These are phyloP conservation scores for Oncorhynchus keta DNA, from an alignment of 2,113 vertebrate species.

Conservation along the genomic window DNA sequence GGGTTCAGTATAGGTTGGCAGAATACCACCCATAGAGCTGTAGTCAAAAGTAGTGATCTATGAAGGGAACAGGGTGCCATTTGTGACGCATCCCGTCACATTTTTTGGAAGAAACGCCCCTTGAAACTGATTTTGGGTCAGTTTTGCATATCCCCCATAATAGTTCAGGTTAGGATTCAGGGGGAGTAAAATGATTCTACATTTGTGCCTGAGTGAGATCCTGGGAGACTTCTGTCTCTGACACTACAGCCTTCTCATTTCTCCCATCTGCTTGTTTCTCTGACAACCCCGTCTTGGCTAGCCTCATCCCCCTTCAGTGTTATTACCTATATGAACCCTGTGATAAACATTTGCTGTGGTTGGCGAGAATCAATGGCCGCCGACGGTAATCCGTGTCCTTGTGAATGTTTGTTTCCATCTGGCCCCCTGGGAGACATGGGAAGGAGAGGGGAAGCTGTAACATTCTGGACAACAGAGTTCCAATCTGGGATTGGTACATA, in stretches of 20 bases:
- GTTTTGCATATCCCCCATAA: background rate
- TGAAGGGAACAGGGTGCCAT: too few relatives aligned
- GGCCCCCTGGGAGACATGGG: background rate
- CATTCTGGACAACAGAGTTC: background rate
- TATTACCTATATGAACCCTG: background rate
- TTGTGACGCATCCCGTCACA: too few relatives aligned
- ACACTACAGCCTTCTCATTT: background rate
- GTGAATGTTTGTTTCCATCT: background rate
- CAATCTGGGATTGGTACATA: too few relatives aligned
- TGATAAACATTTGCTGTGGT: background rate
- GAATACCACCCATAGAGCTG: too few relatives aligned
- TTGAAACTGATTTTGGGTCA: background rate
- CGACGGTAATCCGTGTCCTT: constrained; percentile 2
- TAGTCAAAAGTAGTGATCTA: too few relatives aligned
- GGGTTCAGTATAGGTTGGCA: too few relatives aligned
- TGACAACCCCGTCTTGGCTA: background rate
- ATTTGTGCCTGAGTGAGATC: background rate
- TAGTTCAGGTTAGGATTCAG: background rate
- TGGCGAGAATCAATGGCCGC: background rate
- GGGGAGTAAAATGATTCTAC: background rate
- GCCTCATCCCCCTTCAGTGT: background rate
- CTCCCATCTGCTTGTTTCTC: background rate
- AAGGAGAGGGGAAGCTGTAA: background rate
- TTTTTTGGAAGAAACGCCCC: too few relatives aligned
- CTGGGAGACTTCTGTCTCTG: background rate